Conservation (phyloP, 2,113 vertebrate species). For the Pristiophorus japonicus region DNA sequence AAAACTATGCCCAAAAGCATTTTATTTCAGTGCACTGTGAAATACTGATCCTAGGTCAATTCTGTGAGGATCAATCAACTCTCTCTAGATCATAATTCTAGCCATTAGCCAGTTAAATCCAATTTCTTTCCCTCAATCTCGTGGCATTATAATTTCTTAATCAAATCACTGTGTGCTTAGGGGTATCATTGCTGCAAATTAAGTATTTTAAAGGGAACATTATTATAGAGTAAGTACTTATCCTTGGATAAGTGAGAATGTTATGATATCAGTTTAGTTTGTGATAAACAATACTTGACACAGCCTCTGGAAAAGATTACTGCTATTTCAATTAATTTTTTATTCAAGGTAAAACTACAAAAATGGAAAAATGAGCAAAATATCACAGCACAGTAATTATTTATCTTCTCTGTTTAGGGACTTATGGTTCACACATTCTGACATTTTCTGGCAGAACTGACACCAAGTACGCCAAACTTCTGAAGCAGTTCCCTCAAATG, state of each 20-base stretch:
- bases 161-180: not conserved
- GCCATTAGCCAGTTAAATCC: not conserved
- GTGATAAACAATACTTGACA: not conserved
- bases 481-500: conserved; percentile 53
- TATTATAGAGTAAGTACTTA: not conserved
- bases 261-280: not conserved
- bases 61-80: not conserved
- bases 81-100: not conserved
- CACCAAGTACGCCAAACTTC: conserved; percentile 49
- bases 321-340: not conserved
- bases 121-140: not conserved
- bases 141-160: not conserved
- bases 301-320: not conserved
- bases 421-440: conserved; percentile 49
- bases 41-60: not conserved
- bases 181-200: not conserved
- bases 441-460: conserved; percentile 50
- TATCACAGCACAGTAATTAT: not conserved
- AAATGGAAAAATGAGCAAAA: not conserved
- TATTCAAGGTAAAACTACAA: not conserved
- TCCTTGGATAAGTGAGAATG: not conserved
- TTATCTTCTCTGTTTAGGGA: conserved; percentile 41
- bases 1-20: not conserved
- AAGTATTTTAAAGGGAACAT: not conserved
- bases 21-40: not conserved